These are phyloP conservation scores for Apis florea DNA, from an alignment of 1,140 invertebrate species.

Conservation along the genomic window DNA sequence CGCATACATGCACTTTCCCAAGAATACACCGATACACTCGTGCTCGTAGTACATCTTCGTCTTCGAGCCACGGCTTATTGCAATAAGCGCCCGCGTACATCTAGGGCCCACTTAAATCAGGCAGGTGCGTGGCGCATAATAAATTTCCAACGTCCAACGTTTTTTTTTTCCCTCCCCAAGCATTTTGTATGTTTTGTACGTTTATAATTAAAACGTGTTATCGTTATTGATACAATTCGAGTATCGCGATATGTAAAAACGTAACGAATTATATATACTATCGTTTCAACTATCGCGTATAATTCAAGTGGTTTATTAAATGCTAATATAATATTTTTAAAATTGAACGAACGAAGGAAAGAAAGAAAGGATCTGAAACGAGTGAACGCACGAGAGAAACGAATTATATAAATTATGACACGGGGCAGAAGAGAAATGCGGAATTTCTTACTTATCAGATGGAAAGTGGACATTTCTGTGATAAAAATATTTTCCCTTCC, in stretches of 20 bases:
- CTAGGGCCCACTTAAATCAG: constrained; percentile 54
- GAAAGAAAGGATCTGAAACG: background rate
- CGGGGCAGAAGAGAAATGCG: constrained; percentile 24
- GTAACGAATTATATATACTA: too few relatives aligned
- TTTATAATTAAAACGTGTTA: too few relatives aligned
- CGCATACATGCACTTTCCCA: constrained; percentile 33
- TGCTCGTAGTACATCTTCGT: constrained; percentile 9
- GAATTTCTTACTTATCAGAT: constrained; percentile 53
- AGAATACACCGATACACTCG: background rate
- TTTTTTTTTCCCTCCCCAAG: too few relatives aligned
- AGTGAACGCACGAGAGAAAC: too few relatives aligned
- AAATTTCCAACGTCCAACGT: constrained; percentile 31
- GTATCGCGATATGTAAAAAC: too few relatives aligned
- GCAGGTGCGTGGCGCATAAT: constrained; percentile 58
- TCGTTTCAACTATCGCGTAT: too few relatives aligned
- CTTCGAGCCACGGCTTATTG: constrained; percentile 33
- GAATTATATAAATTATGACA: constrained; percentile 27
- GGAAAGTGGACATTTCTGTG: constrained; percentile 11
- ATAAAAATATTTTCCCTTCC: background rate
- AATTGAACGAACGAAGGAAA: too few relatives aligned
- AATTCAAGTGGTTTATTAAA: too few relatives aligned
- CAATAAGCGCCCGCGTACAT: constrained; percentile 43
- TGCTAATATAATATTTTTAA: too few relatives aligned
- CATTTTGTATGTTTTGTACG: too few relatives aligned
- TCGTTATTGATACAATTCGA: too few relatives aligned